Evolutionary conservation across 2,797 vertebrate genomes (phyloP), one percentile per base, ranked within the genome.

Genomic region (Microctenopoma lineatum): DNA sequence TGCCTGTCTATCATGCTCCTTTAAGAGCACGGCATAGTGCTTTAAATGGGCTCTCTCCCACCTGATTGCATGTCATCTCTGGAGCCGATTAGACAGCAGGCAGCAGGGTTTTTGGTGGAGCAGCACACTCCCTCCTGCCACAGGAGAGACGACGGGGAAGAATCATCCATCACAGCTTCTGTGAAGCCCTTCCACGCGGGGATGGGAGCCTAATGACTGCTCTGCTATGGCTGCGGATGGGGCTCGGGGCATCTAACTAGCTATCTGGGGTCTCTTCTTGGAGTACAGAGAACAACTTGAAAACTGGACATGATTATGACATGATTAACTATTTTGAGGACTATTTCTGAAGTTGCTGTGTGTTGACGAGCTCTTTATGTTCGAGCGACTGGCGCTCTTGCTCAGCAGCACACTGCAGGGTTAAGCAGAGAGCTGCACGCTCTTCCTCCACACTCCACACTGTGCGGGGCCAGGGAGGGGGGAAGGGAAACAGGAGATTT

Each of bases 111-210:
- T 84, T 75, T 62, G 60, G 80, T 71, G 73, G 67, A 85, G 80
- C 79, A 73, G 83, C 66, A 47, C 69, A 70, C 78, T 75, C 61
- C 73, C 65, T 77, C 60, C 85, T 87, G 81, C 89, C 87, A 85
- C 80, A 65, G 77, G 90, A 90, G 88, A 89, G 83, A 84, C 36
- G 47, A 55, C 60, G 80, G 77, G 83, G 83, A 84, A 84, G 85
- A 88, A 82, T 90, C 86, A 93, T 91, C 84, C 85, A 91, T 92
- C 88, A 91, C 73, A 70, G 77, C 71, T 81, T 88, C 80, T 79
- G 80, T 80, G 84, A 81, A 72, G 67, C 75, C 51, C 81, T 64
- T 75, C 78, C 39, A 27, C 66, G 54, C 66, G 60, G 68, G 72
- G 74, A 79, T 65, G 72, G 77, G 66, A 26, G 39, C 69, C 77